A percentile compares a stretch with the other conserved stretches of the same genome.
Evolutionary conservation across 2,888 invertebrate species (phyloP).

Genomic region (Altica lythri): DNA sequence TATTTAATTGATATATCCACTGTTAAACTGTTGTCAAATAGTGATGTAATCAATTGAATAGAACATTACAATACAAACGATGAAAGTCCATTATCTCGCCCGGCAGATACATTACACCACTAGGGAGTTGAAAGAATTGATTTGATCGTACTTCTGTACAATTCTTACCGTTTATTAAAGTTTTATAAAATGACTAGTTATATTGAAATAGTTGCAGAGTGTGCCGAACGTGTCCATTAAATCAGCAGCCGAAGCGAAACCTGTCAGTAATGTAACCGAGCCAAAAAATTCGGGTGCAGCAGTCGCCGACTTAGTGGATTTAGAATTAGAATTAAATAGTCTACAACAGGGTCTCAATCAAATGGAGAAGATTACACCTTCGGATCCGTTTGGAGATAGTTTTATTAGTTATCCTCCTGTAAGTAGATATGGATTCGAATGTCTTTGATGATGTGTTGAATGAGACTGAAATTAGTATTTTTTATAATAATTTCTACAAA

Average conservation of each 20-base stretch:
- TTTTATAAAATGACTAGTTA: constrained; percentile 7
- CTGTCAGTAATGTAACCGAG: constrained; percentile 37
- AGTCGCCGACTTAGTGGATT: constrained; percentile 84
- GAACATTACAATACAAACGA: too few relatives aligned
- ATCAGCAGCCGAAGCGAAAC: constrained; percentile 41
- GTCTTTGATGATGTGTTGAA: too few relatives aligned
- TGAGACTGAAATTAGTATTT: too few relatives aligned
- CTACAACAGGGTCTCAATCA: constrained; percentile 85
- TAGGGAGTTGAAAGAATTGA: too few relatives aligned
- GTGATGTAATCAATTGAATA: too few relatives aligned
- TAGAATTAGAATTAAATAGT: constrained; percentile 85
- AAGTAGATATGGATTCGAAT: too few relatives aligned
- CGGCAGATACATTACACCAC: too few relatives aligned
- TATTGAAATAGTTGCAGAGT: constrained; percentile 39
- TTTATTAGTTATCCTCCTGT: constrained; percentile 60
- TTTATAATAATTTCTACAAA: too few relatives aligned
- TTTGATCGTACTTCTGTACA: neutral
- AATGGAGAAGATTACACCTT: constrained; percentile 83
- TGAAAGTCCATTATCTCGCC: too few relatives aligned
- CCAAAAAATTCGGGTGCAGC: constrained; percentile 55
- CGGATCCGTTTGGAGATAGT: constrained; percentile 75
- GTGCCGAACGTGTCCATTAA: constrained; percentile 45
- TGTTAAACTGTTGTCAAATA: too few relatives aligned
- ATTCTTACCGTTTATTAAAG: too few relatives aligned
- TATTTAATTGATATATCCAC: too few relatives aligned